Evolutionary conservation across 2,797 vertebrate genomes (phyloP), one percentile per base, ranked within the genome.

Genomic region (Syncerus caffer): DNA sequence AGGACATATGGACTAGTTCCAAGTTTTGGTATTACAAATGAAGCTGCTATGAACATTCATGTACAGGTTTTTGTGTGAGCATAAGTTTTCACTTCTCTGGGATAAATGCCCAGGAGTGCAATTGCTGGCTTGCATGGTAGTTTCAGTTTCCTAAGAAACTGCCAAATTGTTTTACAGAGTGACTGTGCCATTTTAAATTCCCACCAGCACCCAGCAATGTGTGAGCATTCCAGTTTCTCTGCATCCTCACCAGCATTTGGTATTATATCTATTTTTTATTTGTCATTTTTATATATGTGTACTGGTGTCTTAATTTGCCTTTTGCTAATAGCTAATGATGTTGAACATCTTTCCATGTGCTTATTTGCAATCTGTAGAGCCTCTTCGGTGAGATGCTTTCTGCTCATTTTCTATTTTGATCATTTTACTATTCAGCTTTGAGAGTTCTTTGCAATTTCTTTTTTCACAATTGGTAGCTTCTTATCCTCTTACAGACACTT

Each of bases 71-170:
- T 64, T 64, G 62, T 64, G 47, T 91, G 76, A 96, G 50, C 17
- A n/a, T 76, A 83, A 91, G 23, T 82, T 90, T 86, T 83, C 53
- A 53, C 29, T 94, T 94, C 90, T 83, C 76, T 94, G 47, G 60
- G 62, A 91, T 83, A 82, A 91, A 87, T 88, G 92, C 76, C 88
- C 62, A 27, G n/a, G 45, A 76, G 8, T 88, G 9, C 17, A 86
- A 74, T 42, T 82, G 62, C 47, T 38, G 62, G 62, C 34, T 67
- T 21, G 2, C 21, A 53, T 62, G 62, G 55, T 55, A 82, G 45
- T 31, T 76, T 17, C 53, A 83, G 34, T 76, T 96, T 94, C 62
- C 58, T 55, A 82, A 62, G 38, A 80, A 87, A 74, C 57, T 90
- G 45, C 82, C 67, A 89, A 89, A 89, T 50, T 89, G 38, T 89